Evolutionary conservation across 2,797 vertebrate genomes (phyloP), one percentile per base, ranked within the genome.

Genomic region (Loriculus beryllinus): DNA sequence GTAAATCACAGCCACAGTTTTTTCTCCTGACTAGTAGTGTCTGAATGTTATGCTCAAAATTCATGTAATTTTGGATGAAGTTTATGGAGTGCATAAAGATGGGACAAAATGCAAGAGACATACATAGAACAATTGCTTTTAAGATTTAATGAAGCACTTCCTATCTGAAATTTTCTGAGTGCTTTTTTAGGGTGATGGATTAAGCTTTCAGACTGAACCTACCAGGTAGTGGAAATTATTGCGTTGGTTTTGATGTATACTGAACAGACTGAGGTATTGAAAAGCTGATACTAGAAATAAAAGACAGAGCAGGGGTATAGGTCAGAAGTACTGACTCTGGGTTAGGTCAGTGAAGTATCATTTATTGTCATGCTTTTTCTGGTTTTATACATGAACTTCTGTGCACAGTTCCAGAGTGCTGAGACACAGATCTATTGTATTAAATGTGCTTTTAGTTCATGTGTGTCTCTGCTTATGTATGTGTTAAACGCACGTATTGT

Each of bases 81-180:
- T 51, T 87, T 96, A 49, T 43, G 49, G 90, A 60, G 33, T 76
- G 43, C 52, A 51, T 67, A 62, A 88, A 63, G 43, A 80, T 70
- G 67, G 80, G 77, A 76, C 70, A 79, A 82, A 86, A 95, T 63
- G 18, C 19, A 59, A 59, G 59, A 86, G 74, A 77, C 17, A 4
- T 59, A 29, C 51, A 12, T 37, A 76, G 77, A 82, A 54, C 29
- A 90, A 67, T 88, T 88, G 65, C 54, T 90, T 23, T 86, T 93
- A 56, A 82, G 70, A 56, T 86, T 96, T 93, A 93, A 86, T 96
- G 86, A 95, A 76, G 70, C 74, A 62, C 59, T 92, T 62, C 83
- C 67, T 82, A 69, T 23, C 51, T 83, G 69, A 88, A 92, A 56
- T 70, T 94, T 93, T 95, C 72, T 6, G 10, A 71, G 80, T 65